These are phyloP conservation scores for Paracanthobrama guichenoti DNA, from an alignment of 2,113 vertebrate genomes.

Conservation along the genomic window DNA sequence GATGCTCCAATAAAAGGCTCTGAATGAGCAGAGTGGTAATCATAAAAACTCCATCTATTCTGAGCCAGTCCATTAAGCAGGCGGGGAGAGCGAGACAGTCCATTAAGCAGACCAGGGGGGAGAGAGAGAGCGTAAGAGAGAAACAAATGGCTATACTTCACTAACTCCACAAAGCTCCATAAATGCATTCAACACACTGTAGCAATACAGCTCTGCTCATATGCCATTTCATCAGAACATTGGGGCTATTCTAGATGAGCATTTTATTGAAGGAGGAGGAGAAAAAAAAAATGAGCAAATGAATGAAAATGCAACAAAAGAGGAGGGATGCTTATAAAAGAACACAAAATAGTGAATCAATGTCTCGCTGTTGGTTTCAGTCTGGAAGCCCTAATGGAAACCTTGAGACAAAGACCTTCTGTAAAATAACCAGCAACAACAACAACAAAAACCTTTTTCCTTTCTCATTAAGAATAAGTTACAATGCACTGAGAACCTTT, in stretches of 20 bases:
- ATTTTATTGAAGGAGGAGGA: slow-evolving; percentile 27
- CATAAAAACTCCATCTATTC: slow-evolving; percentile 57
- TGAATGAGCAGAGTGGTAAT: slow-evolving; percentile 53
- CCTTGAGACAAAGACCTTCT: slow-evolving; percentile 26
- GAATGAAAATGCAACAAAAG: slow-evolving; percentile 40
- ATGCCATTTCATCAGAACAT: slow-evolving; percentile 20
- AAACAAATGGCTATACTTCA: slow-evolving; percentile 52
- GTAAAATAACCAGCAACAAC: background rate
- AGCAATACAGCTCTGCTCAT: slow-evolving; percentile 24
- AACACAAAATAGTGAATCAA: slow-evolving; percentile 32
- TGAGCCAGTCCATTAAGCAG: slow-evolving; percentile 58
- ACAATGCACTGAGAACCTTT: background rate
- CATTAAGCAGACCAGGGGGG: slow-evolving; percentile 37
- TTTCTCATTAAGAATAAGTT: background rate
- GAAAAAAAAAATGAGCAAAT: slow-evolving; percentile 20
- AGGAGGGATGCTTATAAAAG: background rate
- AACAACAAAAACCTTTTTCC: background rate
- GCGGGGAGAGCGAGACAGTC: slow-evolving; percentile 44
- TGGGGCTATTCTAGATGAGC: slow-evolving; percentile 28
- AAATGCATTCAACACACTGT: slow-evolving; percentile 43
- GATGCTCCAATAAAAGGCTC: slow-evolving; percentile 51
- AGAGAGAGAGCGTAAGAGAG: slow-evolving; percentile 40
- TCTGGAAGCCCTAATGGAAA: slow-evolving; percentile 27
- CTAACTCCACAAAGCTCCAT: slow-evolving; percentile 45
- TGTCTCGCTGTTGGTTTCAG: background rate